phyloP scores from a whole-genome alignment of 2,888 invertebrate genomes.

The Athalia rosae region DNA sequence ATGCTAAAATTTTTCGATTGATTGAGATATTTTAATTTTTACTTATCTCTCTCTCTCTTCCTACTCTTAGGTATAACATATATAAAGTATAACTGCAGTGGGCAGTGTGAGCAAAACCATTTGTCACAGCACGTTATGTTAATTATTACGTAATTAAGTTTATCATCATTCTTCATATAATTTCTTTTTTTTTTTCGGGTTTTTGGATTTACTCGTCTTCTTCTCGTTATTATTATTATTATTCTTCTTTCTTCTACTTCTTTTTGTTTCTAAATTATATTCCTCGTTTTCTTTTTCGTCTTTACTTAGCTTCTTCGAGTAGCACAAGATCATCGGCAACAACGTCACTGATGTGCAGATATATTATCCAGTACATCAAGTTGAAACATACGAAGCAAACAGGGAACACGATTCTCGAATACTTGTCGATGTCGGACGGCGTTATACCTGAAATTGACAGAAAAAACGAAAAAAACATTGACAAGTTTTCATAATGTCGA shows the following conservation, averaged over 20 bases:
- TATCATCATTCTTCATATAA: neutral
- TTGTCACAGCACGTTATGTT: conserved; percentile 60
- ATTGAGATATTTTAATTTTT: neutral
- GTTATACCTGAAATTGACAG: conserved; percentile 80
- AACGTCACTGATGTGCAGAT: conserved; percentile 96
- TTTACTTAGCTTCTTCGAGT: conserved; percentile 72
- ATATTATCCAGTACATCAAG: conserved; percentile 98
- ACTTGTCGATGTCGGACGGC: conserved; percentile 99
- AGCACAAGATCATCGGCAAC: conserved; percentile 95
- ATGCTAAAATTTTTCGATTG: neutral
- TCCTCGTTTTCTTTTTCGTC: conserved; percentile 52
- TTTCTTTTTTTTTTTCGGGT: conserved; percentile 13
- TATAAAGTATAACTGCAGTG: conserved; percentile 8
- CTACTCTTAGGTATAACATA: no score
- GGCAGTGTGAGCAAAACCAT: conserved; percentile 59
- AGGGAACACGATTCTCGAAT: conserved; percentile 98
- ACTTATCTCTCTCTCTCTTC: no score
- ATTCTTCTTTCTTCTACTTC: neutral
- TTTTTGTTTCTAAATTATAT: conserved; percentile 33
- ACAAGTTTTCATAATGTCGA: neutral
- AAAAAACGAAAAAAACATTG: neutral
- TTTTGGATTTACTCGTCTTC: neutral
- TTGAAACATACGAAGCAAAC: conserved; percentile 99
- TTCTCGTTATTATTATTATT: neutral
- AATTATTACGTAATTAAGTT: conserved; percentile 53